Conservation (phyloP, 2,797 vertebrate species). For the Molossus alvarezi region DNA sequence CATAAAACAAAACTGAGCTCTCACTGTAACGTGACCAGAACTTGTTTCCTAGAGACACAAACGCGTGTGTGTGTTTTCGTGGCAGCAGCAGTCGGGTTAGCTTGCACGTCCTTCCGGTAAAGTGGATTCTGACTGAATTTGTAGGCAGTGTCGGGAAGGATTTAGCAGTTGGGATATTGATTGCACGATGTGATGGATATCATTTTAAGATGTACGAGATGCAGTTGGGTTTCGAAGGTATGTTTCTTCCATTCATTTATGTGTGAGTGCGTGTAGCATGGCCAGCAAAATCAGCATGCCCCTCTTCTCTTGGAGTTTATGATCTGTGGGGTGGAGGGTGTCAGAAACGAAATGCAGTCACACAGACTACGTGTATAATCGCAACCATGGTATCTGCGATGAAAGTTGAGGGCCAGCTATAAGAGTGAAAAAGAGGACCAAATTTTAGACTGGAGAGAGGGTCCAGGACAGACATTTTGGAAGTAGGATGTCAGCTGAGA, state of each 20-base stretch:
- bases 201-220: not conserved
- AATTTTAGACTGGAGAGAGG: not conserved
- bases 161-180: not conserved
- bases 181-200: not conserved
- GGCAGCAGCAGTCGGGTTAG: not conserved
- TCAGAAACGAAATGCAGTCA: not conserved
- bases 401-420: not conserved
- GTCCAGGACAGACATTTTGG: not conserved
- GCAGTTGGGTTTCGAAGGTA: not conserved
- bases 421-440: not conserved
- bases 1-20: not conserved
- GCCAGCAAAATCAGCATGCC: not conserved
- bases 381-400: not conserved
- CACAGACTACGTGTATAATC: not conserved
- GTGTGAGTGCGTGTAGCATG: not conserved
- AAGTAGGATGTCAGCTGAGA: slow-evolving; percentile 52
- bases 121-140: slow-evolving; percentile 16
- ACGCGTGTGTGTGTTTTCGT: not conserved
- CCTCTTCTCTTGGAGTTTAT: not conserved
- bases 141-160: not conserved
- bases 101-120: not conserved
- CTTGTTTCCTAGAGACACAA: not conserved
- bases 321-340: not conserved
- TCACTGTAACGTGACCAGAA: not conserved
- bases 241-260: slow-evolving; percentile 1